Evolutionary conservation across 2,113 vertebrate genomes (phyloP), one percentile per base, ranked within the genome.

Genomic region (Spea multiplicata): DNA sequence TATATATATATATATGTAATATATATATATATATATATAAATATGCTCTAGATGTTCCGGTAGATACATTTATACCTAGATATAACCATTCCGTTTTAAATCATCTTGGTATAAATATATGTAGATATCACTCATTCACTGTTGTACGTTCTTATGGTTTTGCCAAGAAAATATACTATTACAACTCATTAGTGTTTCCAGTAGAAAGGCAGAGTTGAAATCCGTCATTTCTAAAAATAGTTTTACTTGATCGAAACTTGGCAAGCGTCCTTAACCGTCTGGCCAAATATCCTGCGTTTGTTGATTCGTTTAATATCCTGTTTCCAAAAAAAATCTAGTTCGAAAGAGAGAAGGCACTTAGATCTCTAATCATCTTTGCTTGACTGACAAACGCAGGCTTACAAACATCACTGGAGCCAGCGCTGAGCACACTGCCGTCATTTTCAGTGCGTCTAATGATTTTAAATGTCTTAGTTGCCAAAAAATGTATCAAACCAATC

Each of bases 221-320:
- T 50, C 78, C 73, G 78, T 48, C 71, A 49, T 61, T 47, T 57
- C 78, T 80, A 80, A 80, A 80, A 68, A 80, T 80, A 80, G 52
- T 68, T 80, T 74, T 59, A 80, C 78, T 68, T 80, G 71, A 80
- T 80, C 78, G 78, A 80, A 80, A 80, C 78, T 80, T 80, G 78
- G 78, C 78, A 80, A 67, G 66, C 71, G 30, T 45, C 13, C 73
- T 80, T 80, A 59, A n/a, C 64, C 47, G 78, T 74, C 78, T 80
- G 71, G 78, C 78, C 78, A 80, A 80, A 80, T 80, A 80, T 80
- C 78, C 78, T 73, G 71, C 78, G 61, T 80, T 80, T 80, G 78
- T 80, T 80, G 78, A 80, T 80, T 73, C 73, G 68, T 78, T 85
- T 82, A 81, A 81, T 80, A 81, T 84, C 82, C 78, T 80, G 71